These are phyloP conservation scores for Charaxes varanes DNA, from an alignment of 1,140 invertebrate species.

Conservation along the genomic window DNA sequence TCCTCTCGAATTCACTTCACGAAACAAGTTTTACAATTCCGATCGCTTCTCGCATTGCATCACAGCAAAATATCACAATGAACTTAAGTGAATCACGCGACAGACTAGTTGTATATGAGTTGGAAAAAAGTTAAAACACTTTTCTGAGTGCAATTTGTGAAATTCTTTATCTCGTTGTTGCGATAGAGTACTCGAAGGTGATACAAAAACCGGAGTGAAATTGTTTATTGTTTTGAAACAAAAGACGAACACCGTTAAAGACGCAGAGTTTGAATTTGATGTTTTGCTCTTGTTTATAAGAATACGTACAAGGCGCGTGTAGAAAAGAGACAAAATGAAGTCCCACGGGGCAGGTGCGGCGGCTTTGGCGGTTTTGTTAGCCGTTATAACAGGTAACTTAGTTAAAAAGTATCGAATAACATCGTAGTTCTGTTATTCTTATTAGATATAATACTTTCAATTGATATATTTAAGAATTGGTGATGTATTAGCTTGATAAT, in stretches of 20 bases:
- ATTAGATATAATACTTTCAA: constrained; percentile 16
- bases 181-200: constrained; percentile 50
- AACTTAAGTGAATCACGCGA: constrained; percentile 30
- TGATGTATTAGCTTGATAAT: constrained; percentile 3
- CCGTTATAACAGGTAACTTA: constrained; percentile 61
- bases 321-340: constrained; percentile 67
- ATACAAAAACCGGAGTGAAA: constrained; percentile 52
- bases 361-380: constrained; percentile 58
- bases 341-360: constrained; percentile 54
- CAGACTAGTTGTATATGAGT: constrained; percentile 28
- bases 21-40: constrained; percentile 55
- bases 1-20: constrained; percentile 26
- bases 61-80: constrained; percentile 32
- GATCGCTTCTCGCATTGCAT: constrained; percentile 23
- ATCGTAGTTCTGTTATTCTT: constrained; percentile 19
- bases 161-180: constrained; percentile 38
- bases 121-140: constrained; percentile 35
- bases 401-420: constrained; percentile 21
- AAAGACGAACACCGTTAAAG: constrained; percentile 51
- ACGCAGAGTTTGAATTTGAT: constrained; percentile 45
- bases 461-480: too few species aligned
- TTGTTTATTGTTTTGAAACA: constrained; percentile 56
- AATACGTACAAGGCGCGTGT: constrained; percentile 42
- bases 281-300: constrained; percentile 52
- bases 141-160: constrained; percentile 55